Evolutionary conservation across 2,113 vertebrate genomes (phyloP).

Genomic region (Lepidothrix coronata): DNA sequence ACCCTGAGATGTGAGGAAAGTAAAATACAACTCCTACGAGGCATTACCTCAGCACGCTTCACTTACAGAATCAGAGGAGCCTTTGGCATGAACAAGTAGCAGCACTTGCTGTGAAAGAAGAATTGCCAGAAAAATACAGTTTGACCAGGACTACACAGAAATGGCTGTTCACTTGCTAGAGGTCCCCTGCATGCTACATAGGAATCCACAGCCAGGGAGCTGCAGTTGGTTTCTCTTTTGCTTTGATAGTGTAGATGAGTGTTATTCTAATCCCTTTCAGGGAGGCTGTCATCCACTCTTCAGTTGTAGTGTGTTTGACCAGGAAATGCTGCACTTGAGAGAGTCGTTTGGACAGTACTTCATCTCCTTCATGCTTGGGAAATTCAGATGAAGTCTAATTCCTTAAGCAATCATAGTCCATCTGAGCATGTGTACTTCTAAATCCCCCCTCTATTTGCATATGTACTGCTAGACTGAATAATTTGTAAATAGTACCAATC

Average conservation of each 20-base stretch:
- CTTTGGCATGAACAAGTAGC: neutral
- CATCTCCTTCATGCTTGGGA: neutral
- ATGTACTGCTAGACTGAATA: neutral
- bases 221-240: neutral
- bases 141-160: neutral
- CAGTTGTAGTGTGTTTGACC: neutral
- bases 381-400: neutral
- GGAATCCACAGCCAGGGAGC: neutral
- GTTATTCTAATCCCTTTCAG: rapidly evolving
- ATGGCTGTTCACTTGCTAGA: too few relatives aligned
- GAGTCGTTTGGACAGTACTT: neutral
- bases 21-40: neutral
- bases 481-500: neutral
- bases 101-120: neutral
- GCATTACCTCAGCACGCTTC: neutral
- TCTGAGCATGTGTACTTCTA: neutral
- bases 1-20: rapidly evolving
- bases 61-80: neutral
- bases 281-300: neutral
- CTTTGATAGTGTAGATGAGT: neutral
- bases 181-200: rapidly evolving
- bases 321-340: neutral
- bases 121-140: neutral
- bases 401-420: neutral
- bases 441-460: neutral